Conservation (phyloP, 2,888 invertebrate species). For the Rhingia campestris region DNA sequence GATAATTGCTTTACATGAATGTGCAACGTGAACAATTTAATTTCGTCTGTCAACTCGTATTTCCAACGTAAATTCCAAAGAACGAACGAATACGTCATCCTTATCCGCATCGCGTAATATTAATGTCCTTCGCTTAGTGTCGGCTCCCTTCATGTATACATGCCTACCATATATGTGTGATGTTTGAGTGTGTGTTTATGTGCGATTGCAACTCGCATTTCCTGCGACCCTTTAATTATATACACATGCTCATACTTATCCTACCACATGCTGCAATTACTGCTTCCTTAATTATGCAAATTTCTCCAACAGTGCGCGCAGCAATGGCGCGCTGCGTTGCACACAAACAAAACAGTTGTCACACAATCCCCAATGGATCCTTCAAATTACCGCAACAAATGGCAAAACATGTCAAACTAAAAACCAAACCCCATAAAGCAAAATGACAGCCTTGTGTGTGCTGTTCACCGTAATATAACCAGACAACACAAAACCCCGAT, state of each 20-base stretch:
- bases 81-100: slow-evolving; percentile 65
- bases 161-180: not conserved
- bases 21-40: slow-evolving; percentile 69
- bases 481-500: slow-evolving; percentile 21
- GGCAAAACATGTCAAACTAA: slow-evolving; percentile 72
- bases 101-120: slow-evolving; percentile 66
- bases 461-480: slow-evolving; percentile 48
- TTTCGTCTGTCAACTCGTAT: slow-evolving; percentile 66
- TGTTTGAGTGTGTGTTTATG: slow-evolving; percentile 17
- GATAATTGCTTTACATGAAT: slow-evolving; percentile 60
- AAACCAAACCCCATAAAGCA: slow-evolving; percentile 68
- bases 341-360: slow-evolving; percentile 71
- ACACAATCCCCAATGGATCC: slow-evolving; percentile 63
- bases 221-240: slow-evolving; percentile 49
- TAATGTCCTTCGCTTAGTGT: slow-evolving; percentile 57
- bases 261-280: slow-evolving; percentile 65
- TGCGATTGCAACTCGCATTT: slow-evolving; percentile 19
- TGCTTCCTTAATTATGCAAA: slow-evolving; percentile 73
- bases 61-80: slow-evolving; percentile 53
- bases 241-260: slow-evolving; percentile 47
- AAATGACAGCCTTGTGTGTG: slow-evolving; percentile 62
- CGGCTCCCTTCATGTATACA: not conserved
- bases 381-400: slow-evolving; percentile 73
- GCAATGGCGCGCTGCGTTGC: slow-evolving; percentile 51
- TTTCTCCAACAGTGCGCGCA: slow-evolving; percentile 55